Base-by-base conservation (phyloP, 64 coral and sea anemone genomes). In the Hydrozoanthus tunicans region DNA sequence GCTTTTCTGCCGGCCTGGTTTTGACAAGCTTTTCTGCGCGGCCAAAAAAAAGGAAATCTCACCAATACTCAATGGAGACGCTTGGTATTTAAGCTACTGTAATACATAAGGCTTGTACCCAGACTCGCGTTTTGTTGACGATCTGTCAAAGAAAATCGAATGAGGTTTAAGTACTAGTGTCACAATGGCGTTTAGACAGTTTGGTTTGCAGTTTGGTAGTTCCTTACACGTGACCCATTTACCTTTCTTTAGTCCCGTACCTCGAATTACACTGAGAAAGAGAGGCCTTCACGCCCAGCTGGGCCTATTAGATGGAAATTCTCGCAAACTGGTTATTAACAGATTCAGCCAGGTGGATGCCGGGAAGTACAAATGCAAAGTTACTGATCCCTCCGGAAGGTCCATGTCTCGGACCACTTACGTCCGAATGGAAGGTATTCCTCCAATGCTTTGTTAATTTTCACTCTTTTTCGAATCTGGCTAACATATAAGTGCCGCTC, bases 331-430 rank as follows among this genome's bases (percentile, higher is more conserved):
- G 14, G 74, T 89, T 9, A 96, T 96, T 78, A 82, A 82, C 4
- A 91, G 90, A 17, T 96, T 96, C 56, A 55, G 15, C 7, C 89
- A 12, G 7, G 75, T 77, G 15, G 92, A 96, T 51, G 92, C 95
- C 52, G 95, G 95, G 53, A 94, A 92, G 69, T 96, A 96, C 53
- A 96, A 84, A 52, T 96, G 95, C 60, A 94, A 81, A 80, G 95
- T 89, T 23, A 94, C 82, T 17, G 92, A 94, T 43, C 24, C 55
- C 0, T 77, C 77, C 11, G 95, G 95, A 52, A 91, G 90, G 25
- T 73, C 83, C 11, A 71, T 91, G 11, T 81, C 89, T 6, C 79
- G 93, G 27, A 89, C 71, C 0, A 94, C 92, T 3, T 58, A 73
- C 53, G 26, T 96, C 10, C 91, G 56, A 69, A 94, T 96, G 95